Conservation (phyloP, 30 jellyfish, hydroid and myxozoan genomes). For the Aurelia sp. region DNA sequence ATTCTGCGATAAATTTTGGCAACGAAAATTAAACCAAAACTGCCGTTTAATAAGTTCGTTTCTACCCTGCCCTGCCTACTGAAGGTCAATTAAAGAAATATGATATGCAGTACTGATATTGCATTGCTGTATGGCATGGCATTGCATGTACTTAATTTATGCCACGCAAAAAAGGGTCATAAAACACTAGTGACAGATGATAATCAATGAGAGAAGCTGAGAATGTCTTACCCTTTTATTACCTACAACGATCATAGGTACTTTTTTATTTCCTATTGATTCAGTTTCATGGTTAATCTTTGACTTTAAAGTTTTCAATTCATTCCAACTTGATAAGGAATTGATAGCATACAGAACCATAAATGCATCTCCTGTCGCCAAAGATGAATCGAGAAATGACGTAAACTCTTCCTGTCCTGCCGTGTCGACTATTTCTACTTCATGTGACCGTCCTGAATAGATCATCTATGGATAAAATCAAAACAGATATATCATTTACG, state of each 20-base stretch:
- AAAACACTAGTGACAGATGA: no score
- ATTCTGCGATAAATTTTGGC: no score
- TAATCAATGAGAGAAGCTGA: no score
- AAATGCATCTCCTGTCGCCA: conserved; percentile 96
- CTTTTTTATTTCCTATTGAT: conserved; percentile 44
- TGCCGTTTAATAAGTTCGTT: no score
- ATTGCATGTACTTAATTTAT: no score
- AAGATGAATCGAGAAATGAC: conserved; percentile 92
- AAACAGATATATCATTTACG: no score
- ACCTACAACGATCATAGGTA: conserved; percentile 93
- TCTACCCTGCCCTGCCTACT: no score
- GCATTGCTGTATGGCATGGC: no score
- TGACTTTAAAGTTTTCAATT: conserved; percentile 72
- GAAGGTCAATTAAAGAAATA: no score
- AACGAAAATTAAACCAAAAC: no score
- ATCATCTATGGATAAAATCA: conserved; percentile 38
- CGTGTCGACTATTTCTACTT: conserved; percentile 92
- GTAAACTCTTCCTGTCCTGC: conserved; percentile 99
- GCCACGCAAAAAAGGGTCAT: no score
- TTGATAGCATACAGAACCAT: conserved; percentile 90
- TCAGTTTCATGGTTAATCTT: conserved; percentile 73
- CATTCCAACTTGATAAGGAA: conserved; percentile 93
- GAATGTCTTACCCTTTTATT: conserved; percentile 74
- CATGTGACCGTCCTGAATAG: conserved; percentile 78
- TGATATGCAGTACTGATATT: no score